Percentiles rank a stretch among this genome's conserved stretches.
phyloP scores from a whole-genome alignment of 2,888 invertebrate species.

The Darwinula stevensoni region DNA sequence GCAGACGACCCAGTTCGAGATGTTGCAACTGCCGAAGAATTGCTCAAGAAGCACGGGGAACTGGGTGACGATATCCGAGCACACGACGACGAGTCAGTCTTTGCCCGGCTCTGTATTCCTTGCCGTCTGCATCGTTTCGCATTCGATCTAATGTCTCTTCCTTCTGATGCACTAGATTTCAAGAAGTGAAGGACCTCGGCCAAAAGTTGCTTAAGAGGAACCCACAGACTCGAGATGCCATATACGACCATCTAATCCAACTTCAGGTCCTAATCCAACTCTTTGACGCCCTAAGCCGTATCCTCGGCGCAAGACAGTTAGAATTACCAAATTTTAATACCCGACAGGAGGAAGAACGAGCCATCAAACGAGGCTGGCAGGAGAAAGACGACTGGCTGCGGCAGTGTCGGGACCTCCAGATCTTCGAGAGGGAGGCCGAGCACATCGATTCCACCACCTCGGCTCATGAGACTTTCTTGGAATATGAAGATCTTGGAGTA shows the following conservation, averaged over 20 bases:
- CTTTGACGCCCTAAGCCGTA: no score
- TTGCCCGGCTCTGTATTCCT: no score
- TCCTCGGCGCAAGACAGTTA: no score
- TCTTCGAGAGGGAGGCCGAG: slow-evolving; percentile 84
- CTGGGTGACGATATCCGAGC: slow-evolving; percentile 64
- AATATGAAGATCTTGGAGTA: slow-evolving; percentile 57
- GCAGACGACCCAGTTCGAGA: slow-evolving; percentile 51
- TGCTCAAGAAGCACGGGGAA: slow-evolving; percentile 69
- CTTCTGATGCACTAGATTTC: no score
- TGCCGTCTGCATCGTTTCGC: no score
- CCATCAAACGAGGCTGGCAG: slow-evolving; percentile 46
- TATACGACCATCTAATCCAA: slow-evolving; percentile 37
- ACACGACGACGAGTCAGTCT: slow-evolving; percentile 58
- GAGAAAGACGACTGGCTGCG: slow-evolving; percentile 57
- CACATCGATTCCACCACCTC: slow-evolving; percentile 84
- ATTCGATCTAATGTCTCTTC: no score
- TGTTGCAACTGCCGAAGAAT: slow-evolving; percentile 67
- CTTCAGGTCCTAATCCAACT: no score
- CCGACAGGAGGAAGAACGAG: slow-evolving; percentile 41
- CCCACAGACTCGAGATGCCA: slow-evolving; percentile 22
- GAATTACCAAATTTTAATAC: no score
- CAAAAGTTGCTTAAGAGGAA: slow-evolving; percentile 14
- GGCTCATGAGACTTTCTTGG: slow-evolving; percentile 74
- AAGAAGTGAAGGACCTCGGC: slow-evolving; percentile 14
- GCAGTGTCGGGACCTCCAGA: slow-evolving; percentile 61